Base-by-base conservation (phyloP, 35 echinoderm and acorn worm genomes). In the Strongylocentrotus purpuratus region DNA sequence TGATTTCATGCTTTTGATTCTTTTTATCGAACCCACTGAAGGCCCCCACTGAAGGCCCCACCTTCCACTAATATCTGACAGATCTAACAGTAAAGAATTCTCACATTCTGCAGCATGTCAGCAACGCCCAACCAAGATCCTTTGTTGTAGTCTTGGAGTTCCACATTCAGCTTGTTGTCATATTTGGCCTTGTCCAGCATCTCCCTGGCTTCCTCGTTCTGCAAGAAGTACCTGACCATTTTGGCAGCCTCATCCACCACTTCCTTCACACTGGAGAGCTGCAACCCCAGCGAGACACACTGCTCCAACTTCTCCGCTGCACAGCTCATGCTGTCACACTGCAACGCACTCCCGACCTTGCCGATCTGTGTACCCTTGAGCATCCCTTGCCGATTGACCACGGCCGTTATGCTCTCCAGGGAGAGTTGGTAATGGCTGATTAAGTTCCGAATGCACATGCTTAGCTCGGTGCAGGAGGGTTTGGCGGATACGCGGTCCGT, bases 221-320 rank as follows among this genome's bases (percentile, higher is more conserved):
- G 91, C 91, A 93, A 46, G 48, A 93, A 93, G 31, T 93, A 93
- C 8, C 31, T 48, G 33, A 93, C 48, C 91, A 93, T 93, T n/a
- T 93, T 93, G 45, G 91, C 45, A 13, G 31, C 91, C 10, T 32
- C 91, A 13, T 93, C 91, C 45, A 93, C 47, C 22, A 93, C 48
- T 12, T 55, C 91, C 91, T 93, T 93, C 46, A 93, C 91, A 31
- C 91, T 93, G 31, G 91, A 14, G 4, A 93, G 1, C 46, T 55
- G 91, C 31, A 93, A 58, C 11, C 46, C 91, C 35, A 31, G 2
- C 20, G 11, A 46, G 91, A 93, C 91, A 32, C 91, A 93, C 14
- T 93, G 91, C 91, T 93, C 91, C 48, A 93, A n/a, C n/a, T 93
- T 93, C 91, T 93, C 91, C 48, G 91, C 48, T 50, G 91, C 91